Evolutionary conservation across 2,888 invertebrate species (phyloP), one percentile per base, ranked within the genome.

Genomic region (Cantharis rufa): DNA sequence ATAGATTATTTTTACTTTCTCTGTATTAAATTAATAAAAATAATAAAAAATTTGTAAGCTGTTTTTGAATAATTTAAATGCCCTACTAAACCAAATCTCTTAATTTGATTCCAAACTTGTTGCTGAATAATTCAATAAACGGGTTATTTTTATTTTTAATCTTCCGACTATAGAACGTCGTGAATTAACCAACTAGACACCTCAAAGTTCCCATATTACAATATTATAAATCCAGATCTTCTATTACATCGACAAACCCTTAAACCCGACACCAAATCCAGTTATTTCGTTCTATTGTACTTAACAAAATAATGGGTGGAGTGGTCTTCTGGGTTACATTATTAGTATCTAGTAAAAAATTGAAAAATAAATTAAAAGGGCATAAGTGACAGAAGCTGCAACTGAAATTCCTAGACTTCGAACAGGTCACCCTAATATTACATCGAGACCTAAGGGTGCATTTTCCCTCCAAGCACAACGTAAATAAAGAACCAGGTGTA

Each of bases 141-240:
- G 18, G n/a, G 64, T 66, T 66, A 18, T 66, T 66, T 21, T 66
- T 7, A 18, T 66, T 21, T 66, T 66, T 16, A 32, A 48, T 48
- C 48, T 48, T 48, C 48, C n/a, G 27, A 32, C 61, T 10, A 73
- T 69, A 15, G 68, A 69, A 15, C 21, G 18, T 62, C 62, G 69
- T 69, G 73, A 73, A 73, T 73, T 73, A 73, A 73, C 62, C 73
- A 48, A 62, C 48, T 48, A 72, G 76, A 72, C 72, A 72, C 76
- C 69, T 76, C 76, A 72, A 72, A 71, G 24, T 76, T 76, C 76
- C 76, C 72, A 76, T 72, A 76, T 72, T 72, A 69, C 63, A 72
- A 72, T 76, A 76, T n/a, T 64, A 72, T 15, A 62, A 63, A 66
- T 16, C 28, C n/a, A 18, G 70, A 18, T 48, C 21, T 24, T 66